Evolutionary conservation across 2,797 vertebrate species (phyloP).

Genomic region (Hylomyscus alleni): DNA sequence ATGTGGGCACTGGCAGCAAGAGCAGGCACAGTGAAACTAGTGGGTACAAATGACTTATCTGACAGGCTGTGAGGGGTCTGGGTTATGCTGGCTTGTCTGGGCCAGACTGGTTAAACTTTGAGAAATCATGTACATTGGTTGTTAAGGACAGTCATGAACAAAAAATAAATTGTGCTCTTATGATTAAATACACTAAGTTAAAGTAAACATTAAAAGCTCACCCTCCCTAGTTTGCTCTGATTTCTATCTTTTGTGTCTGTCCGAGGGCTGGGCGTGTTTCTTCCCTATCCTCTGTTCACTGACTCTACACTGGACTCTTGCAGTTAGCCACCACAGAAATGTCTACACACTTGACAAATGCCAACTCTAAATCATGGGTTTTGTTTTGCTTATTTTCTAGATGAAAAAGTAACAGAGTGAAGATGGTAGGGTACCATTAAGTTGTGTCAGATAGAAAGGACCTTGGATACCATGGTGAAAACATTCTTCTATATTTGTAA

Average conservation of each 20-base stretch:
- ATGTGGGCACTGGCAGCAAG: not conserved
- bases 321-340: constrained; percentile 23
- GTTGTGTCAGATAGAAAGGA: not conserved
- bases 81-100: not conserved
- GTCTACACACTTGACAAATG: constrained; percentile 32
- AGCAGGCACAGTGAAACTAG: not conserved
- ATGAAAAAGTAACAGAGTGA: constrained; percentile 25
- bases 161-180: not conserved
- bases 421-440: constrained; percentile 5
- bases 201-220: not conserved
- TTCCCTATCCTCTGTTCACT: not conserved
- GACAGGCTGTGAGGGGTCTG: not conserved
- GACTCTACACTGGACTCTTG: constrained; percentile 6
- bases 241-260: not conserved
- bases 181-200: not conserved
- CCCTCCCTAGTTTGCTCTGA: not conserved
- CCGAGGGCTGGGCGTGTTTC: not conserved
- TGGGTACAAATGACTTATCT: not conserved
- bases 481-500: constrained; percentile 8
- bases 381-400: constrained; percentile 51
- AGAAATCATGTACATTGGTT: constrained; percentile 8
- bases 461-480: constrained; percentile 20
- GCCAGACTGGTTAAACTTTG: not conserved
- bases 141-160: constrained; percentile 33
- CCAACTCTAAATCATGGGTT: constrained; percentile 5